Percentiles rank a stretch among this genome's conserved stretches.
Evolutionary conservation across 2,113 vertebrate species (phyloP).

Genomic region (Holacanthus passer): DNA sequence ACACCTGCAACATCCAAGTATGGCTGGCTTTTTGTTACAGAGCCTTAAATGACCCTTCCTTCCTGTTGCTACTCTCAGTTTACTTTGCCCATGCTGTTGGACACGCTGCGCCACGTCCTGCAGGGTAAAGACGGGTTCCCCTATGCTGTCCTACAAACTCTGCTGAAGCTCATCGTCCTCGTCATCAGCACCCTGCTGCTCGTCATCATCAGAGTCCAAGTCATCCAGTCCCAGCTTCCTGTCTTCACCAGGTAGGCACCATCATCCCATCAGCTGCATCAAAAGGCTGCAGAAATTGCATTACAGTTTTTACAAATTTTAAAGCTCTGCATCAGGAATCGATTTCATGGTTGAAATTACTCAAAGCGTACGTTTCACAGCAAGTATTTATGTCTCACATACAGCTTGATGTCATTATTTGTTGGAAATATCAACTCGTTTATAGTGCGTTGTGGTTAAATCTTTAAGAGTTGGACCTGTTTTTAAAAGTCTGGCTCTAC

Average conservation of each 20-base stretch:
- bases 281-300: not conserved
- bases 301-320: not conserved
- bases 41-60: not conserved
- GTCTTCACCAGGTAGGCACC: slow-evolving; percentile 93
- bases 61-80: slow-evolving; percentile 83
- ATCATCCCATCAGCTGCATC: not conserved
- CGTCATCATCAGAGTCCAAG: slow-evolving; percentile 95
- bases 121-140: slow-evolving; percentile 92
- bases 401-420: not conserved
- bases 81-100: slow-evolving; percentile 90
- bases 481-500: not conserved
- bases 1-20: not conserved
- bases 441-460: not conserved
- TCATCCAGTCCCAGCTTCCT: slow-evolving; percentile 98
- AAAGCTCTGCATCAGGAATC: not conserved
- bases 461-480: not conserved
- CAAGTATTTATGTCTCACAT: not conserved
- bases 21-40: not conserved
- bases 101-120: slow-evolving; percentile 88
- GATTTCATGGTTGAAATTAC: not conserved
- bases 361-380: not conserved
- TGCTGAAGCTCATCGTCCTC: slow-evolving; percentile 95
- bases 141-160: slow-evolving; percentile 92
- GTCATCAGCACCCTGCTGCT: slow-evolving; percentile 96
- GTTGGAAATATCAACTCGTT: not conserved